Evolutionary conservation across 2,113 vertebrate species (phyloP), one percentile per base, ranked within the genome.

Genomic region (Sinocyclocheilus anshuiensis): DNA sequence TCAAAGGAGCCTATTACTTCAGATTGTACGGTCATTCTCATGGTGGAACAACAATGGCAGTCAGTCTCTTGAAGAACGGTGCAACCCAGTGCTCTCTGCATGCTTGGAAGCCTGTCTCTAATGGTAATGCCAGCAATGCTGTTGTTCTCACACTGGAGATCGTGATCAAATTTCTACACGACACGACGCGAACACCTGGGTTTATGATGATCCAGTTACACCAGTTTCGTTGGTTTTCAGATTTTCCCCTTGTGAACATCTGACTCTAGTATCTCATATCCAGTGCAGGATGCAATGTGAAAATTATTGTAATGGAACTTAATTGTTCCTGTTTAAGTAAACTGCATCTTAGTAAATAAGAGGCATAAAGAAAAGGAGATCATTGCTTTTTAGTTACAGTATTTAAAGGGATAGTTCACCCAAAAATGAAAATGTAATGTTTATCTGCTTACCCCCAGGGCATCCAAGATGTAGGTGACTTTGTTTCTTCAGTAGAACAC

Each of bases 1-100:
- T 91, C 8, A 81, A 74, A 12, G 89, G 90, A 61, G 86, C 87
- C 29, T 92, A 92, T 83, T 89, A 87, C 86, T 89, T 91, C 85
- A 80, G 86, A 29, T 42, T 91, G 50, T 86, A 91, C n/a, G 86
- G 78, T 75, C 90, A 91, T 6, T 53, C 22, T 79, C 89, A 88
- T 0, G 65, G 7, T 48, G 67, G 24, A 20, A 75, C 0, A 16
- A 74, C 2, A 39, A 67, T 76, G 55, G 87, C 80, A 1, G 81
- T 86, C 26, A 80, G 12, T 26, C 82, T 88, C 10, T n/a, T 42
- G 15, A 88, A 86, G 24, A 90, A 90, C 1, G 63, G 24, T 6
- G 36, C 8, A 6, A 4, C 3, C 3, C 75, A 86, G 81, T 84
- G 84, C 77, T 84, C 85, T 20, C 55, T 84, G 65, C n/a, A 11